A percentile compares a stretch with the other conserved stretches of the same genome.
Conservation (phyloP, 2,797 vertebrate species). For the Epinephelus coioides region DNA sequence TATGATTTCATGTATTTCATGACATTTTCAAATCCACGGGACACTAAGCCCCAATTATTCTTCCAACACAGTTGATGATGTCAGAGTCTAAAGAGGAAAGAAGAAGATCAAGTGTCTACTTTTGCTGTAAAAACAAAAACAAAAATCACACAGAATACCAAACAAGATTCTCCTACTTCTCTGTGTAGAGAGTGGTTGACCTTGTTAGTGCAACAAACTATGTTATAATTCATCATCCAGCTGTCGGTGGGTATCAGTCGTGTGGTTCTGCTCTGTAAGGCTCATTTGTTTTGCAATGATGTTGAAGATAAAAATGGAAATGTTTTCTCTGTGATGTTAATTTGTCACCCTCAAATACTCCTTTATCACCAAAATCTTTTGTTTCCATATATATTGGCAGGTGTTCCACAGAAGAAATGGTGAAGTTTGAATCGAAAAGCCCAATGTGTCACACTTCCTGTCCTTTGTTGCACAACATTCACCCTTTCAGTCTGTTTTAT, state of each 20-base stretch:
- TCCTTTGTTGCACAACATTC: slow-evolving; percentile 9
- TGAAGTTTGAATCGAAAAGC: slow-evolving; percentile 15
- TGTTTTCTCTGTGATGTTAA: background rate
- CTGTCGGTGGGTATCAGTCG: slow-evolving; percentile 31
- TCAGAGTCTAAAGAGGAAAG: background rate
- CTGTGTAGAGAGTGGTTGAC: slow-evolving; percentile 3
- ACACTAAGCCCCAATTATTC: background rate
- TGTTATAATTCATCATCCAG: slow-evolving; percentile 48
- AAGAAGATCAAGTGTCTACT: background rate
- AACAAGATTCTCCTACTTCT: slow-evolving; percentile 7
- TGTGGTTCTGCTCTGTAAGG: slow-evolving; percentile 34
- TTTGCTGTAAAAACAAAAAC: background rate
- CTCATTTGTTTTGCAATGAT: slow-evolving; percentile 28
- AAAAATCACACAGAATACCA: background rate
- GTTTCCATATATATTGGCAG: background rate
- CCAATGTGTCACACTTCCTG: slow-evolving; percentile 2
- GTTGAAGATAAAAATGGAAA: slow-evolving; percentile 15
- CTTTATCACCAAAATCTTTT: background rate
- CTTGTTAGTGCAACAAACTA: slow-evolving; percentile 19
- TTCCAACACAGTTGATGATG: background rate
- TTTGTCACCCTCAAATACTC: background rate
- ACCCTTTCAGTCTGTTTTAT: background rate
- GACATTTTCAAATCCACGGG: slow-evolving; percentile 1
- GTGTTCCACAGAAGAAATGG: background rate
- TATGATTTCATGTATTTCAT: background rate